Percentiles rank a stretch among this genome's conserved stretches.
These are phyloP conservation scores for Eretmocerus hayati DNA, from an alignment of 2,888 invertebrate genomes.

Conservation along the genomic window DNA sequence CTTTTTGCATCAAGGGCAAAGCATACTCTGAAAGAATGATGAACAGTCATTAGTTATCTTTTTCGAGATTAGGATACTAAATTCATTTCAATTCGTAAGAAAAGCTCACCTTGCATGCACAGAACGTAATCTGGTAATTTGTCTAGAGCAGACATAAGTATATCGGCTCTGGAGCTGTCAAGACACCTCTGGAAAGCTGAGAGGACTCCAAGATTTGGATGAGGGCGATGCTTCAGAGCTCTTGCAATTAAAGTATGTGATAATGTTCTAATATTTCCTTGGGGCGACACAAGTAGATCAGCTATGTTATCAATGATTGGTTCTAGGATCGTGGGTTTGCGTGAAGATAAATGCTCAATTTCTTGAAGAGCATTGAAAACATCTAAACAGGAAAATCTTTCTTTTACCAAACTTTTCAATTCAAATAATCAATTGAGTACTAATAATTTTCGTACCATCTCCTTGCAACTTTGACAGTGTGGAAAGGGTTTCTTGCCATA, in stretches of 20 bases:
- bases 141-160: slow-evolving; percentile 72
- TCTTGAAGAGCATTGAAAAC: slow-evolving; percentile 63
- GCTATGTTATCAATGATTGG: slow-evolving; percentile 59
- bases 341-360: slow-evolving; percentile 64
- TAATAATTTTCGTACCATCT: slow-evolving; percentile 39
- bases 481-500: slow-evolving; percentile 44
- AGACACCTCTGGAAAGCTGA: slow-evolving; percentile 75
- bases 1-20: slow-evolving; percentile 66
- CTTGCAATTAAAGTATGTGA: slow-evolving; percentile 68
- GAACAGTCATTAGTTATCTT: neutral
- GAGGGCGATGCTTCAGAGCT: slow-evolving; percentile 63
- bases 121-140: slow-evolving; percentile 76
- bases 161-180: slow-evolving; percentile 70
- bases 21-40: slow-evolving; percentile 73
- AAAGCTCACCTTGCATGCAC: slow-evolving; percentile 69
- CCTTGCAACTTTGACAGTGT: slow-evolving; percentile 43
- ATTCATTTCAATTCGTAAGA: too few species aligned
- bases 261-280: slow-evolving; percentile 58
- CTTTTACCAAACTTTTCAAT: neutral
- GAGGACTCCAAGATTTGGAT: slow-evolving; percentile 58
- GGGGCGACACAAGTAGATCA: slow-evolving; percentile 57
- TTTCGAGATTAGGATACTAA: too few species aligned
- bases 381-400: slow-evolving; percentile 43
- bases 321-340: slow-evolving; percentile 61
- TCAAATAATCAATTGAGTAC: neutral